These are phyloP conservation scores for Emmelina monodactyla DNA, from an alignment of 2,888 invertebrate species.

Conservation along the genomic window DNA sequence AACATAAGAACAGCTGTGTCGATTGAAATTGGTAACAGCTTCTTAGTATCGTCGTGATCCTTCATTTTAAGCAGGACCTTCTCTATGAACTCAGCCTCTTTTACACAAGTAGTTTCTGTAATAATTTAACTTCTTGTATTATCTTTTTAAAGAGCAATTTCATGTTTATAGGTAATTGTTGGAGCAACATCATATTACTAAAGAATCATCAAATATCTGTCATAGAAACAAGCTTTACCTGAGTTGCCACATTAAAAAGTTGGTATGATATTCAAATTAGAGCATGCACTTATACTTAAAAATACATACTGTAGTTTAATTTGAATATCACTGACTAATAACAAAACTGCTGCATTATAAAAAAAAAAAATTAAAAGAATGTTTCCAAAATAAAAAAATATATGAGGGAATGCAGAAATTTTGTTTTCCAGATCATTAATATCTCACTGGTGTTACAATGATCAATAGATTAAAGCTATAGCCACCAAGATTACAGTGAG, in stretches of 20 bases:
- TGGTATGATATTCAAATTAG: constrained; percentile 21
- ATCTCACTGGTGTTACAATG: constrained; percentile 46
- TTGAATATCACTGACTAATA: constrained; percentile 17
- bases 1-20: too few relatives aligned
- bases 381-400: not conserved
- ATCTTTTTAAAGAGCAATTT: too few relatives aligned
- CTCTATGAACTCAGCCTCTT: too few relatives aligned
- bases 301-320: too few relatives aligned
- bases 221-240: constrained; percentile 32
- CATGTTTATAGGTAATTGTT: too few relatives aligned
- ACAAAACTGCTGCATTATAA: constrained; percentile 26
- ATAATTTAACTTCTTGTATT: too few relatives aligned
- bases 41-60: too few relatives aligned
- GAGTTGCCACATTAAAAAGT: constrained; percentile 33
- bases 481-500: constrained; percentile 47
- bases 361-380: constrained; percentile 4
- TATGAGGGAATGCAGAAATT: constrained; percentile 15
- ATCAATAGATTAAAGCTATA: constrained; percentile 27
- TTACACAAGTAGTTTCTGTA: too few relatives aligned
- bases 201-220: constrained; percentile 42
- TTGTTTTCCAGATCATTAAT: constrained; percentile 22
- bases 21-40: too few relatives aligned
- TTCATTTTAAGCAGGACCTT: too few relatives aligned
- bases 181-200: constrained; percentile 49
- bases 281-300: too few relatives aligned